phyloP scores from a whole-genome alignment of 2,888 invertebrate species.

The Nemoura dubitans region DNA sequence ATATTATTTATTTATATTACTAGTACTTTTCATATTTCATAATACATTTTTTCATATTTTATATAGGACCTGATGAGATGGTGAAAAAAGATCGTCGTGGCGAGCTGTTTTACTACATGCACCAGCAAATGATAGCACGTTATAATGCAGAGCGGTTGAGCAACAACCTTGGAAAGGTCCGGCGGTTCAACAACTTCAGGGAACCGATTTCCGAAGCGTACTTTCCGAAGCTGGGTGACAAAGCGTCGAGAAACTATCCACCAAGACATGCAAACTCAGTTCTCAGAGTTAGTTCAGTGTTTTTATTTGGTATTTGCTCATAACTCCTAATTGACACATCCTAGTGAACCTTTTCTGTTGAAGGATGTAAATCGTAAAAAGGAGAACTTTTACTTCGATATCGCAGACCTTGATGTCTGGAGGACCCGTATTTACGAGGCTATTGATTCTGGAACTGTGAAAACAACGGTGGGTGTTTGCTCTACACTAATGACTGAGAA shows the following conservation, averaged over 20 bases:
- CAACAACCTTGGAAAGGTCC: conserved; percentile 72
- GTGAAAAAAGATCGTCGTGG: conserved; percentile 58
- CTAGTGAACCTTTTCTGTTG: conserved; percentile 54
- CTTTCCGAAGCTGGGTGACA: conserved; percentile 84
- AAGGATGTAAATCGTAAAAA: conserved; percentile 72
- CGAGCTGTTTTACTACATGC: conserved; percentile 60
- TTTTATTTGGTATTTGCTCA: background rate
- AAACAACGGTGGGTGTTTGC: no score
- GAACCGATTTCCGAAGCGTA: conserved; percentile 80
- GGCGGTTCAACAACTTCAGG: conserved; percentile 71
- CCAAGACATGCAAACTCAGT: conserved; percentile 62
- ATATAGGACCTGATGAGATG: conserved; percentile 53
- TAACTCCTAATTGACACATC: background rate
- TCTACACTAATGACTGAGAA: no score
- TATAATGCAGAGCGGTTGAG: conserved; percentile 81
- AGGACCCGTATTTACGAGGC: conserved; percentile 76
- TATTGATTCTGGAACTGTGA: conserved; percentile 70
- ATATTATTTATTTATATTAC: no score
- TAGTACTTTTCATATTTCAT: no score
- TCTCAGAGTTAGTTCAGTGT: conserved; percentile 52
- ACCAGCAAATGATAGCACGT: conserved; percentile 60
- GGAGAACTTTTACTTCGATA: conserved; percentile 72
- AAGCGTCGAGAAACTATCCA: conserved; percentile 79
- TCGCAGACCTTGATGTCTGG: conserved; percentile 80
- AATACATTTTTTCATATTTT: no score